Conservation (phyloP, 2,888 invertebrate genomes). For the Malthinus flaveolus region DNA sequence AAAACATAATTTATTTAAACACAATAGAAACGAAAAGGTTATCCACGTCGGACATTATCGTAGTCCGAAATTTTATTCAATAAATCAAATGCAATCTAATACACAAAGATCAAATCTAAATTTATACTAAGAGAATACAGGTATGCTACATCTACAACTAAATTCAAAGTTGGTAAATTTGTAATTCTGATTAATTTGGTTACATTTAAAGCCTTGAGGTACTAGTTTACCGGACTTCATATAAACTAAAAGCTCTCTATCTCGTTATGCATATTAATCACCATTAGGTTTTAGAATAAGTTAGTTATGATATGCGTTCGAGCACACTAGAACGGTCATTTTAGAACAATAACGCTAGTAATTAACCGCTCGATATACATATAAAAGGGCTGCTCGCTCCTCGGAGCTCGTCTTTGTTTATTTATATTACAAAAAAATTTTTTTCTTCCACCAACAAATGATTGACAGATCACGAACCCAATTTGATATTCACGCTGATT, state of each 20-base stretch:
- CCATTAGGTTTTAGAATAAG: slow-evolving; percentile 32
- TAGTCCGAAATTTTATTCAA: slow-evolving; percentile 6
- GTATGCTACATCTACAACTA: slow-evolving; percentile 16
- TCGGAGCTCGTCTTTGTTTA: not conserved
- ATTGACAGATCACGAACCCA: slow-evolving; percentile 37
- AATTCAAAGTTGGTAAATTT: slow-evolving; percentile 31
- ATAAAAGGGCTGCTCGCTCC: not conserved
- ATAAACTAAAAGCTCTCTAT: slow-evolving; percentile 30
- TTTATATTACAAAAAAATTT: not conserved
- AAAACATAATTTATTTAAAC: not conserved
- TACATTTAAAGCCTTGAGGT: slow-evolving; percentile 32
- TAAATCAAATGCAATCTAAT: slow-evolving; percentile 9
- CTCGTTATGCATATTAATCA: slow-evolving; percentile 38
- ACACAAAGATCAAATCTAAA: slow-evolving; percentile 13
- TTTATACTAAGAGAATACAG: slow-evolving; percentile 17
- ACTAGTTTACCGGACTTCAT: slow-evolving; percentile 25
- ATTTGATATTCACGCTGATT: slow-evolving; percentile 40
- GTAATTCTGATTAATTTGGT: slow-evolving; percentile 40
- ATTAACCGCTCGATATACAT: slow-evolving; percentile 13
- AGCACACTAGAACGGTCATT: slow-evolving; percentile 21
- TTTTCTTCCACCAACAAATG: slow-evolving; percentile 8
- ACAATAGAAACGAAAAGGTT: not conserved
- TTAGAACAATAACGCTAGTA: slow-evolving; percentile 19
- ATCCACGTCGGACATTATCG: not conserved
- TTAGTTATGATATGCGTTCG: slow-evolving; percentile 31